phyloP scores from a whole-genome alignment of 2,113 vertebrate species.

The Leuciscus idus region DNA sequence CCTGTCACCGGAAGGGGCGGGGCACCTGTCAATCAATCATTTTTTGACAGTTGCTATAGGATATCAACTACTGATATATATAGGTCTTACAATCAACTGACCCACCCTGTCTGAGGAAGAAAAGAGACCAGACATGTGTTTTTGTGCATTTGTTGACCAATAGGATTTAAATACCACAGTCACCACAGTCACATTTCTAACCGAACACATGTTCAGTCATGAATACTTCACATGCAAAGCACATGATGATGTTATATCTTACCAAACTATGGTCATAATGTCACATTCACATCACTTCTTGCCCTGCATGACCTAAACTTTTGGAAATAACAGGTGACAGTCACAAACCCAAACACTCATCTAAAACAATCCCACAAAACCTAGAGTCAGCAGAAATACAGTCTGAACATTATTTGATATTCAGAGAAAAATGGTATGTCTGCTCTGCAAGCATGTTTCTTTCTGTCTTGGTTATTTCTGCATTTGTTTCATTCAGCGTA shows the following conservation, averaged over 20 bases:
- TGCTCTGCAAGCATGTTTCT: not conserved
- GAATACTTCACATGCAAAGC: constrained; percentile 14
- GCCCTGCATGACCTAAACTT: not conserved
- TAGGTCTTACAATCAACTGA: no score
- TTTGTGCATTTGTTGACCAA: not conserved
- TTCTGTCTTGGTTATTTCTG: constrained; percentile 11
- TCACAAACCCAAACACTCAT: not conserved
- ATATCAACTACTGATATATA: no score
- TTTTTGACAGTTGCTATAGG: no score
- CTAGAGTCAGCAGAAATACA: not conserved
- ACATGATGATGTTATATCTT: constrained; percentile 14
- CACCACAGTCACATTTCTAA: not conserved
- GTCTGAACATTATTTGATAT: not conserved
- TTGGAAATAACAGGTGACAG: not conserved
- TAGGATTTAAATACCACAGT: not conserved
- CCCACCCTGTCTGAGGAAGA: no score
- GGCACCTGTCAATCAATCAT: no score
- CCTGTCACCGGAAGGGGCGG: no score
- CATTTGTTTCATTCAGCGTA: constrained; percentile 27
- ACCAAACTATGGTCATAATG: constrained; percentile 9
- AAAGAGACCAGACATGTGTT: not conserved
- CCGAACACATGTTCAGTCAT: constrained; percentile 4
- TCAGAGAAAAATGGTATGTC: not conserved
- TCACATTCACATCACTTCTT: not conserved
- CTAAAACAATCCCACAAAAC: not conserved